These are phyloP conservation scores for Temnothorax longispinosus DNA, from an alignment of 1,140 invertebrate species.

Conservation along the genomic window DNA sequence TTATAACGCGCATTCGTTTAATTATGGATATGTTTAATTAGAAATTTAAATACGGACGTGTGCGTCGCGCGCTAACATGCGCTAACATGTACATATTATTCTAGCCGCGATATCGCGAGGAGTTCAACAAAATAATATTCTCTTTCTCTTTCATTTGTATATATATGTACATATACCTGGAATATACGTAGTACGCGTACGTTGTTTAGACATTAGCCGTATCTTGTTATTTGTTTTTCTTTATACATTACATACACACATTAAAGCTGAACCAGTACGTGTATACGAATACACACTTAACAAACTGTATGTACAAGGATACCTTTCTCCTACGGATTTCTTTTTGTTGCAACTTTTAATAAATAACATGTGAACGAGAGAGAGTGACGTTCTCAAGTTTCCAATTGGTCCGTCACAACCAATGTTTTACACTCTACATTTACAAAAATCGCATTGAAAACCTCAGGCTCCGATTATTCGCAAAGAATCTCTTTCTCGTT, in stretches of 20 bases:
- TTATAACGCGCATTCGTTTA: background rate
- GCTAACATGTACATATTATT: constrained; percentile 30
- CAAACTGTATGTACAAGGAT: constrained; percentile 72
- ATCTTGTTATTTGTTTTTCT: constrained; percentile 44
- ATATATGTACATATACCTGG: constrained; percentile 64
- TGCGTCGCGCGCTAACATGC: constrained; percentile 26
- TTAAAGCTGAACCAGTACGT: constrained; percentile 70
- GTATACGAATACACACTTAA: constrained; percentile 70
- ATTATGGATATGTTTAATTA: constrained; percentile 53
- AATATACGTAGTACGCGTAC: constrained; percentile 47
- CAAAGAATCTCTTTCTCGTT: background rate
- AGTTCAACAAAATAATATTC: constrained; percentile 39
- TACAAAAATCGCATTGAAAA: background rate
- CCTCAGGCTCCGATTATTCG: background rate
- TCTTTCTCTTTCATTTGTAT: background rate
- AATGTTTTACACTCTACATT: background rate
- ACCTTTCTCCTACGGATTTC: background rate
- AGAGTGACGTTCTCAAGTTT: background rate
- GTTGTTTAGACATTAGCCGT: constrained; percentile 68
- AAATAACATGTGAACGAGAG: background rate
- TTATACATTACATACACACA: constrained; percentile 72
- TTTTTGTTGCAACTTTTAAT: constrained; percentile 1
- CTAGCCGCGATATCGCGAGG: constrained; percentile 60
- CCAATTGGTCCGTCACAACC: background rate
- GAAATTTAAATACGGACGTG: constrained; percentile 16